phyloP scores from a whole-genome alignment of 2,888 invertebrate species.

The Conistra vaccinii region DNA sequence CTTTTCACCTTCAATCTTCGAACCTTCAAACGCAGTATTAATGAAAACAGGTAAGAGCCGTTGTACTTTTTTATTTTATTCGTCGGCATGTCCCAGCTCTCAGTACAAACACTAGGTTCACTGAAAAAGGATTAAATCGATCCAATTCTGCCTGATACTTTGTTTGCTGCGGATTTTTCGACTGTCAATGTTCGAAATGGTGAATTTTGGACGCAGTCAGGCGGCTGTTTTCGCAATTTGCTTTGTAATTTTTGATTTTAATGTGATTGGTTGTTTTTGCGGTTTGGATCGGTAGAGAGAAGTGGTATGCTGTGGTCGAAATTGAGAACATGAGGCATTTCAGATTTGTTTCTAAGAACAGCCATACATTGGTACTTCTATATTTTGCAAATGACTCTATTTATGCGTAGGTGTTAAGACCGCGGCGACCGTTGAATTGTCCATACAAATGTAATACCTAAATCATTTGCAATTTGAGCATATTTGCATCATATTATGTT shows the following conservation, averaged over 20 bases:
- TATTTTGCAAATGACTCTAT: neutral
- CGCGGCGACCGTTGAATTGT: no score
- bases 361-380: neutral
- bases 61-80: conserved; percentile 61
- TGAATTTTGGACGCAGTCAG: conserved; percentile 18
- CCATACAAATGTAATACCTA: no score
- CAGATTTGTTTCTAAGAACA: neutral
- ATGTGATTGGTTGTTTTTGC: neutral
- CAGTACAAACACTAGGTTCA: conserved; percentile 65
- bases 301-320: no score
- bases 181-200: conserved; percentile 7
- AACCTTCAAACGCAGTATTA: conserved; percentile 34
- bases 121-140: conserved; percentile 73
- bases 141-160: conserved; percentile 65
- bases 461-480: no score
- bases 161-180: conserved; percentile 64
- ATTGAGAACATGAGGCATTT: neutral
- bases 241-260: conserved; percentile 22
- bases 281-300: neutral
- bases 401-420: neutral
- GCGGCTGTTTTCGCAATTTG: conserved; percentile 35
- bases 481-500: no score
- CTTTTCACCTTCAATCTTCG: neutral
- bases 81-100: conserved; percentile 50
- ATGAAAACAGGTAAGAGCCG: conserved; percentile 46